phyloP scores from a whole-genome alignment of 2,797 vertebrate species.

The Lacerta viridis region DNA sequence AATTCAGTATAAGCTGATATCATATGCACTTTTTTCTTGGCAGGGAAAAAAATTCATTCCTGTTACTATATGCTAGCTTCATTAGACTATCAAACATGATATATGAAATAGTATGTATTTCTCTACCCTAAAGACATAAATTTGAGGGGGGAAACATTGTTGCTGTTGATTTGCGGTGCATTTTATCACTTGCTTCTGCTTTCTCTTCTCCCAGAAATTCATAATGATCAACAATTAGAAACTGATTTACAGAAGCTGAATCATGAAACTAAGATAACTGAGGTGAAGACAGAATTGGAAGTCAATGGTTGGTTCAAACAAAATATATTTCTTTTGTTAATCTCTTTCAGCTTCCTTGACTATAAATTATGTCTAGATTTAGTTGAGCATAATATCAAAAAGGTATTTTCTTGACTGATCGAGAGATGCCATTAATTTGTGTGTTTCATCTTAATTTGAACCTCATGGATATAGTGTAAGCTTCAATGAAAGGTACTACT shows the following conservation, averaged over 20 bases:
- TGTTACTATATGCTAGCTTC: conserved; percentile 1
- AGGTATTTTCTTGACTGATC: neutral
- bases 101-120: neutral
- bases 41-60: neutral
- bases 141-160: neutral
- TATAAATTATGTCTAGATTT: neutral
- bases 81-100: neutral
- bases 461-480: neutral
- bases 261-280: conserved; percentile 19
- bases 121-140: neutral
- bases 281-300: conserved; percentile 22
- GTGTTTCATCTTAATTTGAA: neutral
- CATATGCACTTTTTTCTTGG: neutral
- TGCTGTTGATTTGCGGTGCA: neutral
- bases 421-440: neutral
- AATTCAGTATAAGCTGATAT: neutral
- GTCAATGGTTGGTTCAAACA: conserved; percentile 17
- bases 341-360: neutral
- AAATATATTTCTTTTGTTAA: conserved; percentile 10
- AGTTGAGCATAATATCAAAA: neutral
- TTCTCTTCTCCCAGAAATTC: neutral
- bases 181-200: conserved; percentile 1
- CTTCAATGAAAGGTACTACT: neutral
- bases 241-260: conserved; percentile 17
- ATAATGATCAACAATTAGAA: conserved; percentile 31